These are phyloP conservation scores for Cervus canadensis DNA, from an alignment of 2,113 vertebrate genomes.

Conservation along the genomic window DNA sequence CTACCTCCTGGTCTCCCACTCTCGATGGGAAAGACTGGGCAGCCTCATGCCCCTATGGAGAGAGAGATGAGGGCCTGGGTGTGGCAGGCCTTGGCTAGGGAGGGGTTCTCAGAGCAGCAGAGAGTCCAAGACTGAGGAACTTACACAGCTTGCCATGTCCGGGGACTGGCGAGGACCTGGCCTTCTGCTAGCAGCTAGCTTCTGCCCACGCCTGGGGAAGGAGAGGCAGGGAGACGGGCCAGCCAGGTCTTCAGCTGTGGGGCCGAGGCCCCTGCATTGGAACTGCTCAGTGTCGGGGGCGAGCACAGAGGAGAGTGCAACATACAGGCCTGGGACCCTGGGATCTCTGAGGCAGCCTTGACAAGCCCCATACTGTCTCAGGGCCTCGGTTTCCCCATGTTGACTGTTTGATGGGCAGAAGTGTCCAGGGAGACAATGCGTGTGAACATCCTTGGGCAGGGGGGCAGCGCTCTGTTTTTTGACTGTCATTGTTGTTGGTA, in stretches of 20 bases:
- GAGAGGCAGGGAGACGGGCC: not conserved
- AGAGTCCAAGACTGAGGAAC: not conserved
- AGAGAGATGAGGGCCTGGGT: not conserved
- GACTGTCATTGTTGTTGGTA: not conserved
- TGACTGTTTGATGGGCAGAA: not conserved
- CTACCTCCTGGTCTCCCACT: too few species aligned
- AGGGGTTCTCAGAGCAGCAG: not conserved
- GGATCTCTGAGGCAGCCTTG: not conserved
- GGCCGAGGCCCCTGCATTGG: accelerated
- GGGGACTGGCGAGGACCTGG: accelerated
- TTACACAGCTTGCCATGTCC: not conserved
- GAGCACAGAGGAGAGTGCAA: not conserved
- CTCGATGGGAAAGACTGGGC: not conserved
- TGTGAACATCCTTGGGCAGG: not conserved
- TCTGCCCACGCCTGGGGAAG: accelerated
- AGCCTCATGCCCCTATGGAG: not conserved
- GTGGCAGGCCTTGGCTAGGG: not conserved
- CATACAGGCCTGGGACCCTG: accelerated
- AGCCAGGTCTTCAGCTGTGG: not conserved
- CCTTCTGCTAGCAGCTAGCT: not conserved
- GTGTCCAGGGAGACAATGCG: not conserved
- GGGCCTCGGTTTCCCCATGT: not conserved
- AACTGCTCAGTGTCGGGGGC: accelerated
- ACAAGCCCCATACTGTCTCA: not conserved
- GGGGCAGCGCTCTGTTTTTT: not conserved